Evolutionary conservation across 2,113 vertebrate species (phyloP).

Genomic region (Podarcis raffonei): DNA sequence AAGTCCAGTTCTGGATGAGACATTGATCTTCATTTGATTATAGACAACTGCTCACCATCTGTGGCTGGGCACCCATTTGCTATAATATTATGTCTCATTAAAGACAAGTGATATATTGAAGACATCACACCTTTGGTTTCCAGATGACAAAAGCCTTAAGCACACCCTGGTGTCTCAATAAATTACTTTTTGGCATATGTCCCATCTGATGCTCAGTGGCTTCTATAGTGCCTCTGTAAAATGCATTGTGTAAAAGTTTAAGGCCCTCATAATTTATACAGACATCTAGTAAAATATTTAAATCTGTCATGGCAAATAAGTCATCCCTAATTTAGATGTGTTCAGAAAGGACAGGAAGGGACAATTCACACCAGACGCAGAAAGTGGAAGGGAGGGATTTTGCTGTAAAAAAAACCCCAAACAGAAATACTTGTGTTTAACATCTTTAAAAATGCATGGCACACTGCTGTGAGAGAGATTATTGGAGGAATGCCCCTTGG

Average conservation of each 20-base stretch:
- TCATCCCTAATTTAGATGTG: not conserved
- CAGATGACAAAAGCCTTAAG: not conserved
- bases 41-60: not conserved
- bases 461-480: too few species aligned
- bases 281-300: not conserved
- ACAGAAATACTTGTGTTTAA: too few species aligned
- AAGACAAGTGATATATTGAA: not conserved
- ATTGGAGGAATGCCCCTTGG: too few species aligned
- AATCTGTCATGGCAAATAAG: not conserved
- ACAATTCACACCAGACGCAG: not conserved
- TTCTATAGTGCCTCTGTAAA: not conserved
- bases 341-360: not conserved
- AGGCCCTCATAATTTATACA: not conserved
- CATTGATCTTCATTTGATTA: not conserved
- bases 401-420: not conserved
- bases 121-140: not conserved
- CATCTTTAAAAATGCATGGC: too few species aligned
- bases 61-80: not conserved
- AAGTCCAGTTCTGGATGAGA: not conserved
- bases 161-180: not conserved
- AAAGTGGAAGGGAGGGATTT: not conserved
- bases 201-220: not conserved
- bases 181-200: not conserved
- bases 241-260: not conserved
- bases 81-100: not conserved